Evolutionary conservation across 2,888 invertebrate species (phyloP), one percentile per base, ranked within the genome.

Genomic region (Eudemis profundana): DNA sequence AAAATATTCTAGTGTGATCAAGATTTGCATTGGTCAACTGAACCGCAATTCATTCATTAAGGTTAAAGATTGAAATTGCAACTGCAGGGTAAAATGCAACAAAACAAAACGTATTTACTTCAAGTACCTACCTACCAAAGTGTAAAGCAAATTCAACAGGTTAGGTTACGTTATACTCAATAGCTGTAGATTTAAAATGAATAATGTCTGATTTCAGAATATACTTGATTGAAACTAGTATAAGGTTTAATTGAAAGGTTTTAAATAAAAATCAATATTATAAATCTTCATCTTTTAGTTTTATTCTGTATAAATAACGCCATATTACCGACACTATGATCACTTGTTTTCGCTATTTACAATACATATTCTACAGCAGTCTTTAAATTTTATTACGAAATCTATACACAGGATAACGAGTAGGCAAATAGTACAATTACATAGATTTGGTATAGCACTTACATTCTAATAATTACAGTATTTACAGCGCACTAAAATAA

Each of bases 291-390:
- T 89, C 84, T 73, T 90, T 89, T 90, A 85, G 85, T 88, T 87
- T 87, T 83, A 85, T 87, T 78, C 73, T 90, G 88, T 92, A 91
- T 92, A 91, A 91, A 92, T 91, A 92, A 90, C 87, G 82, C 84
- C 87, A 89, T 90, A 89, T 89, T 89, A 86, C 86, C 83, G 86
- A 87, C 89, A 90, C 87, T 89, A 87, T 86, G 86, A 92, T 92
- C 92, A 92, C 92, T 90, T 90, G 86, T 86, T 87, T 86, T 90
- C 73, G 85, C 90, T 92, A 92, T 92, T 89, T 92, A 90, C 90
- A 92, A 85, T 87, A 84, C 86, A 93, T 92, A 91, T 91, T 82
- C 90, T 93, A 93, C 92, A 93, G 92, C 92, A 92, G 92, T 92
- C 92, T 95, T 95, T 92, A 90, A 89, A 87, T 87, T 90, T 90